A percentile compares a stretch with the other conserved stretches of the same genome.
Conservation (phyloP, 2,797 vertebrate genomes). For the Liasis olivaceus region DNA sequence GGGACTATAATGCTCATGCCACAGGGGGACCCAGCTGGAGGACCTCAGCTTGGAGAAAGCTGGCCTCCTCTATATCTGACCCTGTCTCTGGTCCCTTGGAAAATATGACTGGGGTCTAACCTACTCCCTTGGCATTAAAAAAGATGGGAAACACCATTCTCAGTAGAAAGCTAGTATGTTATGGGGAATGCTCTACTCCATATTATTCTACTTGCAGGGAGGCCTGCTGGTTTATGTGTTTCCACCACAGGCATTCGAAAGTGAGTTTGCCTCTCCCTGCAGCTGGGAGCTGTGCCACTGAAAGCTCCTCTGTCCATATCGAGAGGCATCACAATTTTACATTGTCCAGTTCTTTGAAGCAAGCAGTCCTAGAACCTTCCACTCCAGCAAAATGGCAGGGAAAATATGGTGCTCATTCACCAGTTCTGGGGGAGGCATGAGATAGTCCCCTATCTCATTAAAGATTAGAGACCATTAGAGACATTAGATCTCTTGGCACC, state of each 20-base stretch:
- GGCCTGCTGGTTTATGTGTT: background rate
- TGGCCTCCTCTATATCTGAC: background rate
- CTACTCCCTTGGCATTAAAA: background rate
- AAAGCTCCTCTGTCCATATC: background rate
- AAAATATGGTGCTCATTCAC: background rate
- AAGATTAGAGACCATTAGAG: too few relatives aligned
- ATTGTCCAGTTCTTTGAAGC: background rate
- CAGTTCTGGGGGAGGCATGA: background rate
- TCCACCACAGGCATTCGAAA: background rate
- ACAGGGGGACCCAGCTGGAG: background rate
- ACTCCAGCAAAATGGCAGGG: background rate
- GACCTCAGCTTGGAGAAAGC: background rate
- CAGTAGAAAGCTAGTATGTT: background rate
- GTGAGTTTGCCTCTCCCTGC: background rate
- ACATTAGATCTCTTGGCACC: background rate
- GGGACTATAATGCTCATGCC: background rate
- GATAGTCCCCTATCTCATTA: background rate
- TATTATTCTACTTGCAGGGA: background rate
- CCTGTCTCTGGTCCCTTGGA: background rate
- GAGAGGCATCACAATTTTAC: background rate
- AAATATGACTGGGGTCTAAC: background rate
- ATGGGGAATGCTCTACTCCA: background rate
- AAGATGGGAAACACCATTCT: background rate
- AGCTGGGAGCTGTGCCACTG: background rate
- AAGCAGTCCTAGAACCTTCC: background rate